Evolutionary conservation across 2,113 vertebrate genomes (phyloP).

Genomic region (Oreotragus oreotragus): DNA sequence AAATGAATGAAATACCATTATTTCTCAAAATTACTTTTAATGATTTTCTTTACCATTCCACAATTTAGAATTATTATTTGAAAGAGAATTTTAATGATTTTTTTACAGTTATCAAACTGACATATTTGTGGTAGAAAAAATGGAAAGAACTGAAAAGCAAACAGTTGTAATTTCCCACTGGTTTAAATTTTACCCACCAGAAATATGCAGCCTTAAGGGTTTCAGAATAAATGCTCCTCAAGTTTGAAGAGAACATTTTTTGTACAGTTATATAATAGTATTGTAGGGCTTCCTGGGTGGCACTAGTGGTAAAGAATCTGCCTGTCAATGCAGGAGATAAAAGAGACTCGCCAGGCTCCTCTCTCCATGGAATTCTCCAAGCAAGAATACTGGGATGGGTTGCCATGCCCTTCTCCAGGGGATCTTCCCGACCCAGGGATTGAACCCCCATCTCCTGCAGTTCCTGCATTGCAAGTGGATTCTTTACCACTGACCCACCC

Average conservation of each 20-base stretch:
- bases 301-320: neutral
- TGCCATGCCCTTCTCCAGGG: neutral
- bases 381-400: neutral
- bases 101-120: neutral
- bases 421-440: rapidly evolving
- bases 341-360: neutral
- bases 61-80: neutral
- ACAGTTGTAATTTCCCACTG: neutral
- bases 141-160: neutral
- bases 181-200: neutral
- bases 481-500: neutral
- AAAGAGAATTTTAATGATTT: neutral
- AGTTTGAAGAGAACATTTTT: neutral
- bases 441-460: neutral
- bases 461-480: neutral
- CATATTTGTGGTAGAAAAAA: neutral
- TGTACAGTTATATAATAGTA: neutral
- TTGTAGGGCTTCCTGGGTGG: neutral
- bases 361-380: neutral
- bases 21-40: neutral
- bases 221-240: neutral
- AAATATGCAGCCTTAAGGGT: neutral
- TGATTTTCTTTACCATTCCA: neutral
- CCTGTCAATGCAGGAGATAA: neutral
- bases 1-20: neutral